Evolutionary conservation across 2,888 invertebrate genomes (phyloP).

Genomic region (Nebria salina): DNA sequence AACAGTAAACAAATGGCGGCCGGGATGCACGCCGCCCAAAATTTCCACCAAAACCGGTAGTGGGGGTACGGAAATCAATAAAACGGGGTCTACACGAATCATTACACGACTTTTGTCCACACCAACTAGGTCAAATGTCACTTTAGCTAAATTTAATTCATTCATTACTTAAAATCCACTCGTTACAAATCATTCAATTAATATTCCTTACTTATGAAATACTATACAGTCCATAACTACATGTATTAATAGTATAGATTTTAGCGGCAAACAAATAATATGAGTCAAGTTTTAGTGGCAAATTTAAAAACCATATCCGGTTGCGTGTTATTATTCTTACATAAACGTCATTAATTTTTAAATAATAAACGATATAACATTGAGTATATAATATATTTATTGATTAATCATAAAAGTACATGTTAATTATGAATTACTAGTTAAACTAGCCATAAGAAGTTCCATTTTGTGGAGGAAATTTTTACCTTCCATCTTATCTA

Average conservation of each 20-base stretch:
- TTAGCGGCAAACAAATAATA: background rate
- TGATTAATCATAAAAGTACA: slow-evolving; percentile 25
- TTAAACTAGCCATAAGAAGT: slow-evolving; percentile 89
- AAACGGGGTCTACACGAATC: slow-evolving; percentile 21
- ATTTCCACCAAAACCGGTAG: background rate
- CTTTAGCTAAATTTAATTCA: background rate
- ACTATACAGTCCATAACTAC: background rate
- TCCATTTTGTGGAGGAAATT: slow-evolving; percentile 98
- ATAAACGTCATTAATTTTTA: background rate
- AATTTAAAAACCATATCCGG: background rate
- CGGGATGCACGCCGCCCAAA: slow-evolving; percentile 18
- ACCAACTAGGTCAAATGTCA: background rate
- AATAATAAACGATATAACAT: background rate
- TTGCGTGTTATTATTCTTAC: background rate
- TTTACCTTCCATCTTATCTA: slow-evolving; percentile 95
- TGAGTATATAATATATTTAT: background rate
- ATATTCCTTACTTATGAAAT: background rate
- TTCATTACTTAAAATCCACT: background rate
- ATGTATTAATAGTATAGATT: background rate
- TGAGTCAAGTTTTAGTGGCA: background rate
- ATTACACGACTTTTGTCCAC: slow-evolving; percentile 21
- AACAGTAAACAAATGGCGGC: slow-evolving; percentile 36
- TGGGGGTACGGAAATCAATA: slow-evolving; percentile 30
- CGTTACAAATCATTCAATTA: background rate
- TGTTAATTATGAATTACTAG: slow-evolving; percentile 71